Evolutionary conservation across 2,797 vertebrate genomes (phyloP).

Genomic region (Hoplostethus mediterraneus): DNA sequence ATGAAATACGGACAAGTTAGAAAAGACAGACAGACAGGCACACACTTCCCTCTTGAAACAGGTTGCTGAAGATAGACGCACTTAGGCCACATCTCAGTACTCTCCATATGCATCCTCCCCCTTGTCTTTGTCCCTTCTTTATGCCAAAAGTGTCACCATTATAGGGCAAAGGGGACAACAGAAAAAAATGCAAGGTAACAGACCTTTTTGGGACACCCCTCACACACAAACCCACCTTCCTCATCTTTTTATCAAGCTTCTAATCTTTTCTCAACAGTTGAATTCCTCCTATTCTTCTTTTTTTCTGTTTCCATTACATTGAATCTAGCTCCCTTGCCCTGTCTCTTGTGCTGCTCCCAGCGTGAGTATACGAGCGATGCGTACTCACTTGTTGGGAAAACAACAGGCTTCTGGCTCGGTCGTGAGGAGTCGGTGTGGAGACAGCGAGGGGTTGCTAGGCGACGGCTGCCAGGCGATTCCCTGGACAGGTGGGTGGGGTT

Average conservation of each 20-base stretch:
- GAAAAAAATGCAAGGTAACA: not conserved
- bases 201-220: not conserved
- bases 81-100: not conserved
- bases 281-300: not conserved
- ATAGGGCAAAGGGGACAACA: not conserved
- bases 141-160: too few relatives aligned
- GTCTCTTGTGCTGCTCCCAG: conserved; percentile 24
- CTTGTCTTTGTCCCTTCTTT: not conserved
- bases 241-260: not conserved
- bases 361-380: conserved; percentile 25
- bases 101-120: not conserved
- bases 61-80: not conserved
- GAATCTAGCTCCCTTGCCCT: not conserved
- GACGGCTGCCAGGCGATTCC: conserved; percentile 71
- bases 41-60: not conserved
- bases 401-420: conserved; percentile 53
- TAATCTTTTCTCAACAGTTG: not conserved
- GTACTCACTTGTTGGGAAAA: conserved; percentile 56
- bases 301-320: not conserved
- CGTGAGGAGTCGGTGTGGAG: conserved; percentile 59
- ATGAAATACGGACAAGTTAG: not conserved
- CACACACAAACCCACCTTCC: not conserved
- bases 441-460: conserved; percentile 71
- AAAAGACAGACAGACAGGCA: not conserved
- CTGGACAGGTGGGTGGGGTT: conserved; percentile 70